A percentile compares a stretch with the other conserved stretches of the same genome.
Evolutionary conservation across 2,888 invertebrate genomes (phyloP).

Genomic region (Diadegma fenestrale): DNA sequence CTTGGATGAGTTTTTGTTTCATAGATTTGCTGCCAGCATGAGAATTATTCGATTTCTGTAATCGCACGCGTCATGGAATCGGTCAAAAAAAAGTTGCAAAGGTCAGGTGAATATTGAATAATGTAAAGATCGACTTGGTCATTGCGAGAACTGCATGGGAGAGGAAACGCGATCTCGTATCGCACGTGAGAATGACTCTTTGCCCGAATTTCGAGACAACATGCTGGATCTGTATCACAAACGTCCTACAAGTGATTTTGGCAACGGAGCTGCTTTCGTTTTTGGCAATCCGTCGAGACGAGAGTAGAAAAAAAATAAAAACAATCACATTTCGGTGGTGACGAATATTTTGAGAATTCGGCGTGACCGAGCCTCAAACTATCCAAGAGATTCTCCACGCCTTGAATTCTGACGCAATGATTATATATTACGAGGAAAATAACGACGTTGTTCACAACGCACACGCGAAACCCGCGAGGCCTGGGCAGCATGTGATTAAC

Average conservation of each 20-base stretch:
- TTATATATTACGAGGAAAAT: background rate
- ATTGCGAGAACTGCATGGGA: too few relatives aligned
- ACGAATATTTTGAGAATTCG: constrained; percentile 41
- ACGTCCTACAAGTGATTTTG: constrained; percentile 41
- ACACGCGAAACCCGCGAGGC: constrained; percentile 13
- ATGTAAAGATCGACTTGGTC: too few relatives aligned
- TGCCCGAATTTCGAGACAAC: constrained; percentile 27
- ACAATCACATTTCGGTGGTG: constrained; percentile 4
- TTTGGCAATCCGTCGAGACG: constrained; percentile 13
- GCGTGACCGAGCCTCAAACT: constrained; percentile 23
- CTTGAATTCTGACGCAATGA: constrained; percentile 9
- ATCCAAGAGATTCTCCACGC: constrained; percentile 30
- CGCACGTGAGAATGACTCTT: constrained; percentile 41
- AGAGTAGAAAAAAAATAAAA: constrained; percentile 11
- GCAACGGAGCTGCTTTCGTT: constrained; percentile 16
- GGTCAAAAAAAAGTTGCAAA: too few relatives aligned
- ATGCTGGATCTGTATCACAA: constrained; percentile 1
- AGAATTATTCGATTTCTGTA: too few relatives aligned
- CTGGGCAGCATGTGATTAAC: constrained; percentile 11
- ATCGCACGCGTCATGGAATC: too few relatives aligned
- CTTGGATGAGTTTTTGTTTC: background rate
- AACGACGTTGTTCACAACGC: constrained; percentile 1
- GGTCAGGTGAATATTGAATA: too few relatives aligned
- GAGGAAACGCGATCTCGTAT: background rate
- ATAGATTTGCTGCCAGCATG: too few relatives aligned